Conservation (phyloP, 2,797 vertebrate species). For the Coranthus polyacanthus region DNA sequence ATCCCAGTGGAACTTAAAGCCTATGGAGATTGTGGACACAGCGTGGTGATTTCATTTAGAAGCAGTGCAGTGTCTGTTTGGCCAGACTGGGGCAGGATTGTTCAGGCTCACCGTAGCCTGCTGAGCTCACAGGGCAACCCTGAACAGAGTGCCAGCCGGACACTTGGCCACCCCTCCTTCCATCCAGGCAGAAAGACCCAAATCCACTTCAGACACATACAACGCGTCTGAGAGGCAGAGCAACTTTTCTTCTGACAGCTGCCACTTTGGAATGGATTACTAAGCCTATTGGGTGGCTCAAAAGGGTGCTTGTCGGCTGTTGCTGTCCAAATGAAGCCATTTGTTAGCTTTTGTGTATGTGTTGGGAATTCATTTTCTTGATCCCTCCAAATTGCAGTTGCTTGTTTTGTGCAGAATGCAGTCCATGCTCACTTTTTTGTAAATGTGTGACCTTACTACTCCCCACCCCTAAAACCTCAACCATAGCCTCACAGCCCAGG, state of each 20-base stretch:
- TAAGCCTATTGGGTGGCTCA: conserved; percentile 81
- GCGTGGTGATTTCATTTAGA: conserved; percentile 83
- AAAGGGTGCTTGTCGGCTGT: conserved; percentile 76
- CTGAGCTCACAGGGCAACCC: conserved; percentile 79
- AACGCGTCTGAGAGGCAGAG: conserved; percentile 78
- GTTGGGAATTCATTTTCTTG: conserved; percentile 66
- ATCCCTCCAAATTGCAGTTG: conserved; percentile 55
- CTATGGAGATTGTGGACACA: conserved; percentile 74
- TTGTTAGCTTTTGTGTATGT: conserved; percentile 74
- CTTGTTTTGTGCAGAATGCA: conserved; percentile 44
- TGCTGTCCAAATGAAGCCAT: conserved; percentile 80
- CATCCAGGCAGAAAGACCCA: conserved; percentile 71
- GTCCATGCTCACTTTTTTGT: conserved; percentile 38
- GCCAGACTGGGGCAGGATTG: conserved; percentile 78
- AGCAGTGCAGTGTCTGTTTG: conserved; percentile 75
- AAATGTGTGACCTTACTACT: conserved; percentile 17
- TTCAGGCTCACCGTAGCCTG: conserved; percentile 82
- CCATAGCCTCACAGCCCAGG: conserved; percentile 19
- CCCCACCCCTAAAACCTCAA: background rate
- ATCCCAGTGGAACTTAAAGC: conserved; percentile 71
- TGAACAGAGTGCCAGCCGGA: conserved; percentile 78
- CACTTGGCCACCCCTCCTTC: conserved; percentile 71
- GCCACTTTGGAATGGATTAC: conserved; percentile 86
- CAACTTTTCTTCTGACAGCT: conserved; percentile 87
- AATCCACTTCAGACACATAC: conserved; percentile 81